Evolutionary conservation across 2,888 invertebrate genomes (phyloP), one percentile per base, ranked within the genome.

Genomic region (Dastarcus helophoroides): DNA sequence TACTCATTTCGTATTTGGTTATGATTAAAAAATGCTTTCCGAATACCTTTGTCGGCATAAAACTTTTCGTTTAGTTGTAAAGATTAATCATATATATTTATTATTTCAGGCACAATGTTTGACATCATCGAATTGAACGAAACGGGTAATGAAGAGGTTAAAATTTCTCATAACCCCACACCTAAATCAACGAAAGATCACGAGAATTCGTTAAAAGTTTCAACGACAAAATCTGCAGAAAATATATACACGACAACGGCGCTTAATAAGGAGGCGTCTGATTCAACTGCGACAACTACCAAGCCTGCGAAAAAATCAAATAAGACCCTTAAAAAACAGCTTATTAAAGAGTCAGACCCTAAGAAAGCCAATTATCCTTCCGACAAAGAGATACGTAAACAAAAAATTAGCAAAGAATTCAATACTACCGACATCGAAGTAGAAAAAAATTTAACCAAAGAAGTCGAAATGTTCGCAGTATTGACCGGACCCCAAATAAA

Each of bases 51-150:
- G n/a, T n/a, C n/a, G n/a, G n/a, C n/a, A n/a, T n/a, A n/a, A n/a
- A n/a, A n/a, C n/a, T n/a, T n/a, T n/a, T n/a, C n/a, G n/a, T n/a
- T n/a, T n/a, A n/a, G n/a, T n/a, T n/a, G n/a, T n/a, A n/a, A n/a
- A n/a, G n/a, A n/a, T n/a, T n/a, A n/a, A n/a, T n/a, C n/a, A n/a
- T n/a, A n/a, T n/a, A n/a, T n/a, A n/a, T n/a, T n/a, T n/a, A n/a
- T n/a, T 32, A 33, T 45, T 47, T 8, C 35, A 54, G 54, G 60
- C 8, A 58, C 60, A 7, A 53, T 58, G 50, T 60, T 60, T 31
- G 62, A 62, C 38, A 55, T 62, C 26, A 58, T 61, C 17, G 61
- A 61, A 39, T 38, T 62, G 29, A 61, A 60, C 39, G 58, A 56
- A 26, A 60, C 57, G 3, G 52, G 47, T 24, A 42, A 47, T 5